These are phyloP conservation scores for Muscina levida DNA, from an alignment of 2,888 invertebrate genomes.

Conservation along the genomic window DNA sequence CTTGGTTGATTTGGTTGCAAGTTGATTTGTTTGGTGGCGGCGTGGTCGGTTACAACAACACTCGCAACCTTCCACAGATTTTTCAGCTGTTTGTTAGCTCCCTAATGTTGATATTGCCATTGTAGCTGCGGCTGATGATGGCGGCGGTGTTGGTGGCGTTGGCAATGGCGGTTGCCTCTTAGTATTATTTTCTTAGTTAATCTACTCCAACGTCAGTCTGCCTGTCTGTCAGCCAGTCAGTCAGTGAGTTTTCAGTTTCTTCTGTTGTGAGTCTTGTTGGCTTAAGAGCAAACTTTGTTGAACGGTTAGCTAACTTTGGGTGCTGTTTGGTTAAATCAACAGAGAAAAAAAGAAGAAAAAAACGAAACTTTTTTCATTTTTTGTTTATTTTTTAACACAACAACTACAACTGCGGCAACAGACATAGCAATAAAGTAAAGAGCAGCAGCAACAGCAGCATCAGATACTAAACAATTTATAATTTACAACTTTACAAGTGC, in stretches of 20 bases:
- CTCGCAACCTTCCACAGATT: conserved; percentile 12
- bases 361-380: neutral
- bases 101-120: conserved; percentile 15
- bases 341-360: conserved; percentile 1
- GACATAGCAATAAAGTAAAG: neutral
- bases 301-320: conserved; percentile 47
- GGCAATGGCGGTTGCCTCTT: conserved; percentile 15
- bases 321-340: conserved; percentile 40
- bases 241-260: neutral
- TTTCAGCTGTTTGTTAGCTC: neutral
- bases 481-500: conserved; percentile 63
- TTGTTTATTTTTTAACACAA: conserved; percentile 16
- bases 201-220: conserved; percentile 30
- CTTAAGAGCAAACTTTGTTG: conserved; percentile 58
- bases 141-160: neutral
- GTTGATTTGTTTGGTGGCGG: neutral
- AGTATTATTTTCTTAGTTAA: conserved; percentile 34
- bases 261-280: conserved; percentile 26
- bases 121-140: neutral
- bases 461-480: conserved; percentile 56
- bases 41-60: neutral
- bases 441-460: conserved; percentile 31
- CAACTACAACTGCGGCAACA: neutral
- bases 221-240: conserved; percentile 10
- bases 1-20: conserved; percentile 5